Evolutionary conservation across 53 echinoderm and acorn worm genomes (phyloP).

Genomic region (Echinometra lucunter): DNA sequence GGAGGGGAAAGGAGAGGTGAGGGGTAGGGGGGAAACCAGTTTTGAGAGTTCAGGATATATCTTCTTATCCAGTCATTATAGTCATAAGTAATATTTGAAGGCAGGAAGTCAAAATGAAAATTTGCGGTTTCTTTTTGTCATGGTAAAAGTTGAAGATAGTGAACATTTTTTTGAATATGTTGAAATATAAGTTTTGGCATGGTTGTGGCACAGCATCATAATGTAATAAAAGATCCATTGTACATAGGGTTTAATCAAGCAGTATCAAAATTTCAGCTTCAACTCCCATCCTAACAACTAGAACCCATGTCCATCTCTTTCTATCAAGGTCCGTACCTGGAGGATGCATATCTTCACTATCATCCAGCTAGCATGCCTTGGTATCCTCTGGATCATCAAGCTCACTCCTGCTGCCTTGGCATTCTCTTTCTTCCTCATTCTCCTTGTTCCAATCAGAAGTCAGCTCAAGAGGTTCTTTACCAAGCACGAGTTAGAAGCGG

Average conservation of each 20-base stretch:
- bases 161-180: no score
- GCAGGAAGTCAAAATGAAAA: no score
- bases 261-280: not conserved
- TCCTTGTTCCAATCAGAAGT: slow-evolving; percentile 81
- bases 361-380: slow-evolving; percentile 82
- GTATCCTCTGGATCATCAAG: slow-evolving; percentile 88
- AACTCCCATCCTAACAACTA: not conserved
- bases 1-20: no score
- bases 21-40: no score
- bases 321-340: slow-evolving; percentile 75
- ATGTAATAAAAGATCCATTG: not conserved
- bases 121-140: no score
- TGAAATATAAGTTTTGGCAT: no score
- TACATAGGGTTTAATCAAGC: not conserved
- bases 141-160: no score
- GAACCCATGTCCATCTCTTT: not conserved
- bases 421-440: slow-evolving; percentile 91
- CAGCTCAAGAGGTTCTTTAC: slow-evolving; percentile 78
- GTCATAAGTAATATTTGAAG: no score
- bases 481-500: slow-evolving; percentile 86
- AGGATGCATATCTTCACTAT: slow-evolving; percentile 92
- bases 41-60: no score
- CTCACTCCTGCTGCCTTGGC: slow-evolving; percentile 79
- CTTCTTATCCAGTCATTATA: no score
- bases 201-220: not conserved